Conservation (phyloP, 2,797 vertebrate species). For the Gallirallus australis region DNA sequence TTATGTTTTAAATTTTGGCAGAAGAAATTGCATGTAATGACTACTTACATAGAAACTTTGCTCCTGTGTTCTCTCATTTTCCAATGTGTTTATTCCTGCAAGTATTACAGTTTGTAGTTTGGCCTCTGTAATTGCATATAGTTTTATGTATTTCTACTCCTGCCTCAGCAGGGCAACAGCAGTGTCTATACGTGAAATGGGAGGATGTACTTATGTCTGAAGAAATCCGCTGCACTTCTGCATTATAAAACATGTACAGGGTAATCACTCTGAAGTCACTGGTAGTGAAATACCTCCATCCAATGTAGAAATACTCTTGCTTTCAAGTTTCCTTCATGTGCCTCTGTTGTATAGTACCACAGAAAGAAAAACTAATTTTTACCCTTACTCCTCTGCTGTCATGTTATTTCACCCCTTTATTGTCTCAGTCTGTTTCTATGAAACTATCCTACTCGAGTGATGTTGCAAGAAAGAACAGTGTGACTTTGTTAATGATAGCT, state of each 20-base stretch:
- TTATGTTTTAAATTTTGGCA: background rate
- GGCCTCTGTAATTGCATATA: background rate
- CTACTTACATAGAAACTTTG: background rate
- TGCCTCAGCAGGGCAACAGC: background rate
- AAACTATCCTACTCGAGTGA: background rate
- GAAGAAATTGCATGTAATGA: background rate
- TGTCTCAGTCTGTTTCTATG: background rate
- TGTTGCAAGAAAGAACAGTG: background rate
- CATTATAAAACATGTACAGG: background rate
- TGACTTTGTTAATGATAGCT: background rate
- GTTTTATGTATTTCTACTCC: background rate
- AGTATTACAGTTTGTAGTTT: background rate
- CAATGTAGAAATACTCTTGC: background rate
- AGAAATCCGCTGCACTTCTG: background rate
- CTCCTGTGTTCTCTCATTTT: background rate
- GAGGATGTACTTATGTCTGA: background rate
- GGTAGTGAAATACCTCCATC: background rate
- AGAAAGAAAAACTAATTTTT: background rate
- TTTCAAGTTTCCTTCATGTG: background rate
- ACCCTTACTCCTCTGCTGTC: background rate
- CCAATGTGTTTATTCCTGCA: background rate
- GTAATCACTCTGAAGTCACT: background rate
- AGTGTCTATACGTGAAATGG: background rate
- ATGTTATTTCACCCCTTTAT: background rate
- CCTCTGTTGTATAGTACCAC: background rate